These are phyloP conservation scores for Erinaceus europaeus DNA, from an alignment of 2,113 vertebrate species.

Conservation along the genomic window DNA sequence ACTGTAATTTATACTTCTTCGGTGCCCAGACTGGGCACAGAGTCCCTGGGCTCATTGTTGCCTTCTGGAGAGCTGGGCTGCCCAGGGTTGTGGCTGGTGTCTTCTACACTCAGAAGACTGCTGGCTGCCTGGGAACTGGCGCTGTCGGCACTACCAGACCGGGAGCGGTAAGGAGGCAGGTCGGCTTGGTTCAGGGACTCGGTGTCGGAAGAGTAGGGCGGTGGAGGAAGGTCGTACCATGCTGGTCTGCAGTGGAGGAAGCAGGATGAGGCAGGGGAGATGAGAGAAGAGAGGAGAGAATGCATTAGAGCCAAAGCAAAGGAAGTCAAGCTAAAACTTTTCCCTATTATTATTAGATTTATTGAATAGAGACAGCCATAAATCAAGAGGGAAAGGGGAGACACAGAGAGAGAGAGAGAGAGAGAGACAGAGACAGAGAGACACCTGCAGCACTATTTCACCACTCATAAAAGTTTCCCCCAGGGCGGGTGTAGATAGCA, in stretches of 20 bases:
- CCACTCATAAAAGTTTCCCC: no score
- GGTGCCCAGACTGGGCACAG: constrained; percentile 40
- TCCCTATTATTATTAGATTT: no score
- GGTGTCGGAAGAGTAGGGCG: constrained; percentile 90
- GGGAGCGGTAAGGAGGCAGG: constrained; percentile 90
- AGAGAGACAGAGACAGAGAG: no score
- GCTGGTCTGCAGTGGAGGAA: constrained; percentile 85
- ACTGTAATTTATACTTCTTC: constrained; percentile 67
- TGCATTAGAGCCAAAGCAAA: neutral
- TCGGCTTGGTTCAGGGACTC: constrained; percentile 84
- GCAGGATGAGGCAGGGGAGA: neutral
- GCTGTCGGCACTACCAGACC: constrained; percentile 76
- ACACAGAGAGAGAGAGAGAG: no score
- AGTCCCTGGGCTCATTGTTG: constrained; percentile 60
- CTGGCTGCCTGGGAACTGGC: constrained; percentile 61
- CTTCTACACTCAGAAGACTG: constrained; percentile 63
- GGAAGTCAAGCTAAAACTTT: neutral
- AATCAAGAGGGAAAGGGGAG: no score
- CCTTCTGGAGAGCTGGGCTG: constrained; percentile 65
- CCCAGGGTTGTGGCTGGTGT: constrained; percentile 28
- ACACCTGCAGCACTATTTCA: no score
- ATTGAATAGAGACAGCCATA: no score
- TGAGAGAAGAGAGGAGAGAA: neutral
- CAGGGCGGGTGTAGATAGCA: no score
- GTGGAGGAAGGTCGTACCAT: constrained; percentile 97